These are phyloP conservation scores for Drosophila arawakana DNA, from an alignment of 1,140 invertebrate species.

Conservation along the genomic window DNA sequence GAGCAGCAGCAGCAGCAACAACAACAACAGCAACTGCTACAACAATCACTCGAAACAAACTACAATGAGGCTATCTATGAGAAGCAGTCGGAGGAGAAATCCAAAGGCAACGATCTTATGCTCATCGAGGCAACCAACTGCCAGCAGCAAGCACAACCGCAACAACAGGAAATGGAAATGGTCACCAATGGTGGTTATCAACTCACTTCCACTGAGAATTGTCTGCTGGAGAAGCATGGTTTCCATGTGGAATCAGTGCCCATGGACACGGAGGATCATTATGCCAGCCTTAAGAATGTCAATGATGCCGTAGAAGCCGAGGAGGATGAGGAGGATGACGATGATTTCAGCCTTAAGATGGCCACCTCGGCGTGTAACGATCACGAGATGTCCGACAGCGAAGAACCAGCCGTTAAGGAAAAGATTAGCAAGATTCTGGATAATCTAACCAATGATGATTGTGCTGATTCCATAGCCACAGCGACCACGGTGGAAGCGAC, in stretches of 20 bases:
- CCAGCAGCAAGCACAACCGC: constrained; percentile 16
- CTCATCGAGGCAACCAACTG: constrained; percentile 42
- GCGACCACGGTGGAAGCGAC: constrained; percentile 63
- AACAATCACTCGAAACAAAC: constrained; percentile 29
- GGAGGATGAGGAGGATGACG: constrained; percentile 77
- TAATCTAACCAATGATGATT: constrained; percentile 82
- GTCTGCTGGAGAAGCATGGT: constrained; percentile 59
- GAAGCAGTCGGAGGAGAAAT: constrained; percentile 48
- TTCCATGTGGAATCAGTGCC: constrained; percentile 46
- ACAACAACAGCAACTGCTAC: constrained; percentile 76
- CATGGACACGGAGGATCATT: constrained; percentile 62
- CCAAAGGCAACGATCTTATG: constrained; percentile 59
- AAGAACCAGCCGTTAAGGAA: constrained; percentile 79
- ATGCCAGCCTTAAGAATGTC: constrained; percentile 17
- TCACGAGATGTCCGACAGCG: constrained; percentile 79
- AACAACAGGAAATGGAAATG: constrained; percentile 35
- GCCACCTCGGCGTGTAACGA: constrained; percentile 68
- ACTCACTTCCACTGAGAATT: constrained; percentile 25
- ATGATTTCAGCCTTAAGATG: constrained; percentile 79
- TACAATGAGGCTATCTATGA: constrained; percentile 55
- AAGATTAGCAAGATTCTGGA: constrained; percentile 83
- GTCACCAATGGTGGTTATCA: constrained; percentile 44
- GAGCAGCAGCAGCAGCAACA: constrained; percentile 63
- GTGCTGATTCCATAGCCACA: constrained; percentile 68
- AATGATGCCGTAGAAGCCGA: constrained; percentile 43